Evolutionary conservation across 2,113 vertebrate species (phyloP).

Genomic region (Diphyllodes magnificus): DNA sequence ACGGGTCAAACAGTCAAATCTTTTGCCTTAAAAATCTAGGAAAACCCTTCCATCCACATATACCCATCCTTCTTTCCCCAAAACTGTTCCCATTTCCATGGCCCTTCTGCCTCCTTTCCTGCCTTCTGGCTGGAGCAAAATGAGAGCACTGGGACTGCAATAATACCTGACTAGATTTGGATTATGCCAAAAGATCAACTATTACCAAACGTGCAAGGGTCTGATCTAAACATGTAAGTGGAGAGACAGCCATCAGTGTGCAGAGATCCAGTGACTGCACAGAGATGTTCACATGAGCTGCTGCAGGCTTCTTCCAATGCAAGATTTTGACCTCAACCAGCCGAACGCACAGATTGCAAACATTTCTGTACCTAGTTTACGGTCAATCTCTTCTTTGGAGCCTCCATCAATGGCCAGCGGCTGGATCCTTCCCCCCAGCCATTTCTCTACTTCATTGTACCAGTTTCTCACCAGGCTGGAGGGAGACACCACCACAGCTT

Average conservation of each 20-base stretch:
- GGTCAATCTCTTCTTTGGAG: slow-evolving; percentile 89
- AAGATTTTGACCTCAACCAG: neutral
- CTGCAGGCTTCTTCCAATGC: neutral
- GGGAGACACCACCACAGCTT: slow-evolving; percentile 91
- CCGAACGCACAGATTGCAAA: fast-evolving
- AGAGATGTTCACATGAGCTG: neutral
- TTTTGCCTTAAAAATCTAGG: neutral
- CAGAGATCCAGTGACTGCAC: neutral
- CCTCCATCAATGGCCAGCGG: slow-evolving; percentile 94
- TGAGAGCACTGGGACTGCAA: neutral
- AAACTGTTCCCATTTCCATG: neutral
- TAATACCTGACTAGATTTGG: neutral
- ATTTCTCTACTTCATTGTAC: slow-evolving; percentile 95
- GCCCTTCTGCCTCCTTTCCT: neutral
- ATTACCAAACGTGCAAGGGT: neutral
- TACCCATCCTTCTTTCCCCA: neutral
- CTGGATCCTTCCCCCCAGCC: slow-evolving; percentile 89
- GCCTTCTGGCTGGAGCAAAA: neutral
- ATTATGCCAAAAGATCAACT: neutral
- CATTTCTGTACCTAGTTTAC: slow-evolving; percentile 78
- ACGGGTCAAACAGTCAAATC: neutral
- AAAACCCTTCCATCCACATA: neutral
- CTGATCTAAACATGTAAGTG: neutral
- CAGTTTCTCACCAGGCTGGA: slow-evolving; percentile 97
- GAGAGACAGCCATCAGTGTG: neutral